Evolutionary conservation across 2,888 invertebrate genomes (phyloP), one percentile per base, ranked within the genome.

Genomic region (Norana najaformis): DNA sequence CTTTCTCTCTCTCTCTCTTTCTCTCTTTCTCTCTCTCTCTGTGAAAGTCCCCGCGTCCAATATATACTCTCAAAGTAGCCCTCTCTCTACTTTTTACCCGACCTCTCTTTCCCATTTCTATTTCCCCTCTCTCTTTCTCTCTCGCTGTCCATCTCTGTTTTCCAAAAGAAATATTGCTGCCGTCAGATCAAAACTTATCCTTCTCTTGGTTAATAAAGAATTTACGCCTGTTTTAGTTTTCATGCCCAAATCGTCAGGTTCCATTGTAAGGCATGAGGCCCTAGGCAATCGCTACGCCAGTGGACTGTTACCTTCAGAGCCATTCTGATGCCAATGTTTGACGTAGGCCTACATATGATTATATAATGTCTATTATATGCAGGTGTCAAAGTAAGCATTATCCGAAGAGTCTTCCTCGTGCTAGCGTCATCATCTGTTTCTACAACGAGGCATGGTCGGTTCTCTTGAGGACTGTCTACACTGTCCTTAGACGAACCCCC

Each of bases 401-500:
- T 88, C 90, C 47, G 47, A 39, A 35, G 35, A n/a, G 23, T 47
- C 47, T 47, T 47, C 47, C 47, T 11, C 1, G 23, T 47, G 88
- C 97, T 1, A 97, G 97, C 85, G 96, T 99, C 53, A 96, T 99
- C 14, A 97, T 99, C 94, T 99, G 99, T 94, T 99, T 98, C 95
- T 98, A 97, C 95, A 99, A 99, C 95, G 99, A 99, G 95, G 98
- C 98, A 93, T 97, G 96, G 93, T 96, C 97, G 93, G 98, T 98
- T 0, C 95, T 99, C 3, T 95, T 98, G 93, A 96, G 99, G 92
- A 98, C 98, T 0, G 95, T 99, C 30, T 96, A 97, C 93, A 97
- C 97, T 1, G 96, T 99, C 89, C 93, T 99, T 85, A 96, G 97
- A 92, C 96, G 97, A 90, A 97, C 98, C 1, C 97, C 98, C 4